Evolutionary conservation across 2,888 invertebrate genomes (phyloP), one percentile per base, ranked within the genome.

Genomic region (Pandemis heparana): DNA sequence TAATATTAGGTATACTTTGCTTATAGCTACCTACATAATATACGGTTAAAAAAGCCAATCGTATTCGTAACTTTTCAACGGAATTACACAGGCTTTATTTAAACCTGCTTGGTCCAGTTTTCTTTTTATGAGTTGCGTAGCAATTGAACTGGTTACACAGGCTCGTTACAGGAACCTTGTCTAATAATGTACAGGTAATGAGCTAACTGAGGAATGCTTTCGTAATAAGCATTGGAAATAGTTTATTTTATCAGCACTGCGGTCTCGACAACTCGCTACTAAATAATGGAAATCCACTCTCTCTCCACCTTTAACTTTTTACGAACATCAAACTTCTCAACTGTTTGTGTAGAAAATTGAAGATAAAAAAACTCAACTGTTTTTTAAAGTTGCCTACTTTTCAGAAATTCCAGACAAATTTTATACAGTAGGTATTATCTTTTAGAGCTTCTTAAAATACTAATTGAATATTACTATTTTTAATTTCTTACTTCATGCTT

Each of bases 101-200:
- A 38, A 68, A 67, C 56, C 67, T 63, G 46, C 62, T 46, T 56
- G 56, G 48, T 63, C 68, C 63, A 64, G 68, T 69, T 64, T 73
- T 68, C 39, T 73, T 66, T 63, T 67, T 63, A 59, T 73, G 63
- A 63, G 68, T 69, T 60, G 68, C 63, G 9, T 8, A 59, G 48
- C 51, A 23, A 32, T 65, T 12, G 51, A 65, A 65, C 65, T 38
- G 16, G 65, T 65, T 48, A 38, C 38, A 59, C 72, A 2, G 39
- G 73, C 68, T 69, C 68, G 68, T 73, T 73, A 63, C 68, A 46
- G 59, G 39, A 59, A 16, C 10, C 65, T 64, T 65, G 65, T 48
- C 68, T 73, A 59, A 68, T 59, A 38, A 38, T 16, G 73, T 64
- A 16, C 68, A 41, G 48, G 68, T 69, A 73, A 64, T 41, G 63